Base-by-base conservation (phyloP, 2,888 invertebrate species). In the Patella caerulea region DNA sequence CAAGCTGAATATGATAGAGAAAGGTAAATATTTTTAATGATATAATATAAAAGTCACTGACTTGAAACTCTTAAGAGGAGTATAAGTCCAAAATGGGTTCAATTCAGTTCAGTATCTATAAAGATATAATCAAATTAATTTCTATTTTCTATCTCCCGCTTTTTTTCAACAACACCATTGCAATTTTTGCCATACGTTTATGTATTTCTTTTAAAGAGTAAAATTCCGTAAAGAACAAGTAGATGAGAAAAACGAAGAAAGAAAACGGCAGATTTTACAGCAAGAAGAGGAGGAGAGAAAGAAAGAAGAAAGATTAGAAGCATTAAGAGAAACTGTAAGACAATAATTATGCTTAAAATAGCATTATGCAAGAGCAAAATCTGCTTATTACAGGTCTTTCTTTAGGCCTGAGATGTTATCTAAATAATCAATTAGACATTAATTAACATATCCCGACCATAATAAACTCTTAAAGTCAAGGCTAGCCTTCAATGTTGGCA, bases 1-100 rank as follows among this genome's bases (percentile, higher is more conserved):
- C 91, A 91, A 76, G 90, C 90, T 7, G 82, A 83, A 14, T 83
- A 84, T 75, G 90, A 91, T 78, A 85, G 79, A 80, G 88, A 91
- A 80, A 87, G 91, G 89, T 89, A 70, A 34, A 75, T 45, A 45
- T n/a, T 34, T 56, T 14, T 0, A 14, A 12, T 59, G 14, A 14
- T 19, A 17, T 74, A 19, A n/a, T 24, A 17, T 54, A 24, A 24
- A 15, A 17, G 19, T 29, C 9, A 5, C 12, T 45, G 45, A 45
- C 1, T 0, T 45, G 45, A 9, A n/a, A n/a, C n/a, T n/a, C n/a
- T 7, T 9, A 7, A 45, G 7, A 34, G 34, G 4, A 34, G 4
- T 34, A 4, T 9, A 45, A 45, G 45, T 45, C 45, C 45, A 45
- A 45, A 45, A 45, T 9, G 7, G 45, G 0, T 45, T 45, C 45